Evolutionary conservation across 2,888 invertebrate species (phyloP), one percentile per base, ranked within the genome.

Genomic region (Augiades crinisus): DNA sequence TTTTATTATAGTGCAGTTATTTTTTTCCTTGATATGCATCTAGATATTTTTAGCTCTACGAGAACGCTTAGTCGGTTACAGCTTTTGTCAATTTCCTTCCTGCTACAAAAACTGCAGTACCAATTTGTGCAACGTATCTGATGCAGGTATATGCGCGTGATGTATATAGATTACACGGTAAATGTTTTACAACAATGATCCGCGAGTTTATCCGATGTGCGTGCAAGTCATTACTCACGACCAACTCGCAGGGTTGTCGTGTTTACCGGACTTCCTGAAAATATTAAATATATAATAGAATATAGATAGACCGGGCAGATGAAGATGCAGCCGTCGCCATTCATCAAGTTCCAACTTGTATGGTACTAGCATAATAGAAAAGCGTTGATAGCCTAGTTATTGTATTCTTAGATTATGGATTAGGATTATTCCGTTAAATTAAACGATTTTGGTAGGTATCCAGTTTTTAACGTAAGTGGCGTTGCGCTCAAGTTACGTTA

Each of bases 171-270:
- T 47, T 41, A 43, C 13, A 27, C 40, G 41, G 49, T 49, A 34
- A 41, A 33, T 13, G 49, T 36, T 50, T 41, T 36, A 43, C 41
- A 49, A 49, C 49, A 49, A 47, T 47, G 34, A 55, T 49, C 49
- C 27, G 41, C 51, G 50, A 55, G 56, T 53, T 59, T 57, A 53
- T 41, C 55, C 34, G 51, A 37, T 49, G 57, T 53, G 12, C 53
- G 49, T 58, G 56, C 57, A 55, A 56, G 59, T 60, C 62, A 68
- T 67, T 66, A 63, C 62, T 66, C 62, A 65, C 62, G 58, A 62
- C 59, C 58, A 43, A 27, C 16, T 30, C 16, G 22, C 34, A 49
- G 49, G 49, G 49, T 19, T 49, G 49, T 19, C 41, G 7, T 17
- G 0, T 7, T 7, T 43, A 7, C 30, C 17, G 30, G 43, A 43